Conservation (phyloP, 1,140 invertebrate species). For the Holcopasites calliopsidis region DNA sequence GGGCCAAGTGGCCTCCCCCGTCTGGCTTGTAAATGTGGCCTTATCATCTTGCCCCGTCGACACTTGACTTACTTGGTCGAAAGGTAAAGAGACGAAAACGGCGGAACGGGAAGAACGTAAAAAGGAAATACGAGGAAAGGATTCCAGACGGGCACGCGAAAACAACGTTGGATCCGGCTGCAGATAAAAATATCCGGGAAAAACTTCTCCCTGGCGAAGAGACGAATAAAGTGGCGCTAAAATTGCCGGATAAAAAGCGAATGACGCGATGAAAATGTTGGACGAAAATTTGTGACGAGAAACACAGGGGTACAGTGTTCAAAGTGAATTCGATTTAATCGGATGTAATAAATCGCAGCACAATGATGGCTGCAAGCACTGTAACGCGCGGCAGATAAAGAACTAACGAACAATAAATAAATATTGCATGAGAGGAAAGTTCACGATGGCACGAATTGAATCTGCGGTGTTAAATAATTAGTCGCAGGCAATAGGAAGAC, state of each 20-base stretch:
- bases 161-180: slow-evolving; percentile 28
- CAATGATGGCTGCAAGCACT: too few species aligned
- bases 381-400: too few species aligned
- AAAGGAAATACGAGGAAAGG: slow-evolving; percentile 47
- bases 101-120: slow-evolving; percentile 47
- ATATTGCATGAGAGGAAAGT: not conserved
- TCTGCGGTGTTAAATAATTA: not conserved
- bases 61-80: slow-evolving; percentile 74
- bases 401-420: not conserved
- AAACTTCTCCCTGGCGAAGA: not conserved
- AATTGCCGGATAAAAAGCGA: not conserved
- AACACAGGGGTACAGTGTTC: not conserved
- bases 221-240: not conserved
- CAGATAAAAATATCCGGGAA: slow-evolving; percentile 1
- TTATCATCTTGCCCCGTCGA: slow-evolving; percentile 63
- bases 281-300: not conserved
- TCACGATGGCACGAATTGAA: not conserved
- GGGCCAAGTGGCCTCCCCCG: slow-evolving; percentile 71
- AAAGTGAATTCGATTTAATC: not conserved
- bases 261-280: not conserved
- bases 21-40: slow-evolving; percentile 75
- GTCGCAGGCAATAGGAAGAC: not conserved
- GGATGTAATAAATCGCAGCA: too few species aligned
- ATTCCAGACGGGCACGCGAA: slow-evolving; percentile 28
- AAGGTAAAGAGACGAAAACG: slow-evolving; percentile 61